Base-by-base conservation (phyloP, 1,140 invertebrate species). In the Calliopsis andreniformis region DNA sequence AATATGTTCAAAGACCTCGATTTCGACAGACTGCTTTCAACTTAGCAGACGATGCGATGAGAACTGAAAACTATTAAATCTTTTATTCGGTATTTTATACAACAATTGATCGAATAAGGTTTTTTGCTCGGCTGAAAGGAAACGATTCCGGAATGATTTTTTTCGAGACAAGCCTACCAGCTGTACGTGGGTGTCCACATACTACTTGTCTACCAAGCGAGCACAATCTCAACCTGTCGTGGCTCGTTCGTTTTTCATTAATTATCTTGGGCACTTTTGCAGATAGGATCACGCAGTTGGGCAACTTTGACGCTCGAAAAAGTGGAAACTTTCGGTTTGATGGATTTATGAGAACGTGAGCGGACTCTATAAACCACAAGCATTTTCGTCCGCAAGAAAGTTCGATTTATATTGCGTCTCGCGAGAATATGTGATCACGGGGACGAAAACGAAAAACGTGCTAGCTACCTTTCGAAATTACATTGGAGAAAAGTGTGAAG, bases 41-140 rank as follows among this genome's bases (percentile, higher is more conserved):
- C n/a, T n/a, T n/a, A n/a, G n/a, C n/a, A n/a, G n/a, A n/a, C n/a
- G n/a, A n/a, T n/a, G n/a, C n/a, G n/a, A n/a, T n/a, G n/a, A n/a
- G n/a, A n/a, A n/a, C n/a, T n/a, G n/a, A n/a, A n/a, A n/a, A n/a
- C n/a, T n/a, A n/a, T n/a, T n/a, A n/a, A n/a, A n/a, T n/a, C n/a
- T n/a, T n/a, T n/a, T n/a, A n/a, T n/a, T n/a, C n/a, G n/a, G n/a
- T n/a, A n/a, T n/a, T n/a, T n/a, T n/a, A n/a, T n/a, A n/a, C n/a
- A n/a, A n/a, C n/a, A n/a, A n/a, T n/a, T n/a, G n/a, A 80, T 80
- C 71, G 47, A 79, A 73, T 42, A 61, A 68, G 73, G n/a, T 79
- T 80, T 68, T 80, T 81, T 61, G 25, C 20, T 47, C 61, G 23
- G 47, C 32, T 53, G 30, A 25, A 28, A 39, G 49, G 25, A 28